Evolutionary conservation across 2,113 vertebrate species (phyloP), one percentile per base, ranked within the genome.

Genomic region (Myrmophylax atrothorax): DNA sequence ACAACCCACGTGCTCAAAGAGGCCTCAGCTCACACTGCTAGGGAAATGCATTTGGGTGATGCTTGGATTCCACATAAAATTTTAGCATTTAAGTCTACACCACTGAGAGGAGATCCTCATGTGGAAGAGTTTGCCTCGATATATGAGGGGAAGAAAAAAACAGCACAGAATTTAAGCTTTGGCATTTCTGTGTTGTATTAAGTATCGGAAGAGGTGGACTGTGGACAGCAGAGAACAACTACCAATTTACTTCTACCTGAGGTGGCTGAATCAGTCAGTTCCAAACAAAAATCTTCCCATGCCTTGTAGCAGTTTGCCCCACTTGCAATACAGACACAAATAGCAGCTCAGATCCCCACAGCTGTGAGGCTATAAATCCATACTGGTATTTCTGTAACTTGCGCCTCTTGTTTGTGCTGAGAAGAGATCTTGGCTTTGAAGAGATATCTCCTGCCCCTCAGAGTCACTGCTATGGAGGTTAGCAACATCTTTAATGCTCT

Each of bases 301-400:
- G 12, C 13, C 75, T 60, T 40, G 13, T 52, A 68, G 86, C 31
- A 72, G 13, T 52, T 80, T 40, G 40, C 10, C 14, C 25, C 9
- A 35, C n/a, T 85, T 90, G 72, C 44, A 79, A 9, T 8, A 7
- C 11, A 42, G 89, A 73, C 86, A 53, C 44, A 88, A 90, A 90
- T 52, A 85, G 49, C 70, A 75, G 42, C 75, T 83, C 44, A 68
- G 70, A 55, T 85, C 20, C 64, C 49, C 58, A 29, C 66, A 85
- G 89, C 74, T 89, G 88, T 3, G 14, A 77, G 60, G 55, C 69
- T 14, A 28, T 87, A 95, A 94, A 91, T 95, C 84, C 58, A 28
- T 12, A 22, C 46, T 67, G 9, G 3, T 69, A 53, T 80, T 93
- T 93, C 59, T 73, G 20, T 55, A 66, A 37, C 49, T 89, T 16